These are phyloP conservation scores for Ptyas mucosa DNA, from an alignment of 2,113 vertebrate species.

Conservation along the genomic window DNA sequence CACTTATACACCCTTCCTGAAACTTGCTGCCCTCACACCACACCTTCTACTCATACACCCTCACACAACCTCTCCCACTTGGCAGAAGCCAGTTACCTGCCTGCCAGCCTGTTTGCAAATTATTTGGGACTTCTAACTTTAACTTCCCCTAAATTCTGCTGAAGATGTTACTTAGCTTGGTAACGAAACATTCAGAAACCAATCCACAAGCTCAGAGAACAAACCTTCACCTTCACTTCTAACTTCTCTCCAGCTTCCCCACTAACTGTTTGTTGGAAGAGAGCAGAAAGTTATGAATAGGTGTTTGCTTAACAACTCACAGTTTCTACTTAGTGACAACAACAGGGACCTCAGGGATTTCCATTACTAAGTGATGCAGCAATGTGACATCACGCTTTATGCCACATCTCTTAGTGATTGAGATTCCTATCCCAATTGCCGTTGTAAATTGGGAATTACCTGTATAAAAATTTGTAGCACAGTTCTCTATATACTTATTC, in stretches of 20 bases:
- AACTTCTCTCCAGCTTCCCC: not conserved
- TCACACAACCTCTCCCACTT: not conserved
- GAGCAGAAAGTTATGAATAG: not conserved
- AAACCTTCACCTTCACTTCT: not conserved
- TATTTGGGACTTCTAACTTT: not conserved
- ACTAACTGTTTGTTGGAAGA: not conserved
- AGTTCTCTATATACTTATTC: not conserved
- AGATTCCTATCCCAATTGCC: not conserved
- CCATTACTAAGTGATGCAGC: not conserved
- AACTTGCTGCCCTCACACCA: not conserved
- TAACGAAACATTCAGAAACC: no score
- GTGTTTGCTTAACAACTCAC: not conserved
- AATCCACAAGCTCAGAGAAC: no score
- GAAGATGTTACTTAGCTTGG: no score
- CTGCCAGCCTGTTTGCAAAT: not conserved
- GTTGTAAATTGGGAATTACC: not conserved
- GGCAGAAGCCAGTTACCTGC: not conserved
- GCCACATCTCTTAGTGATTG: not conserved
- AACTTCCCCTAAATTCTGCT: no score
- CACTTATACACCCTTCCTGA: not conserved
- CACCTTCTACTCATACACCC: not conserved
- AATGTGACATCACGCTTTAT: not conserved
- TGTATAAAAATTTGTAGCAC: conserved; percentile 6
- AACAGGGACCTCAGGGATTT: not conserved
- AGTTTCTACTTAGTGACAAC: not conserved